Percentiles rank a stretch among this genome's conserved stretches.
Evolutionary conservation across 2,888 invertebrate genomes (phyloP).

Genomic region (Merodon equestris): DNA sequence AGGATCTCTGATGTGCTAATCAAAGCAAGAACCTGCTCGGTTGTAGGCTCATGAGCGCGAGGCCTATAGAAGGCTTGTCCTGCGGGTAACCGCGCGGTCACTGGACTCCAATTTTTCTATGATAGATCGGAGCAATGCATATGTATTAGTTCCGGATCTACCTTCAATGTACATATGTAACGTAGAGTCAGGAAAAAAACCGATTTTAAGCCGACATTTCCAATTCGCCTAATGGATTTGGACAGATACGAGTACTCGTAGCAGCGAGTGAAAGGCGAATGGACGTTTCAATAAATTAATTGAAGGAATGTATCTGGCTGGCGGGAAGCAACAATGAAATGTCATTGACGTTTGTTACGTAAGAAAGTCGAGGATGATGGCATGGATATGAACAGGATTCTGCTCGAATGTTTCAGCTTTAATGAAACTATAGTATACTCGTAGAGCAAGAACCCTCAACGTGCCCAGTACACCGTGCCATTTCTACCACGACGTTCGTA

Average conservation of each 20-base stretch:
- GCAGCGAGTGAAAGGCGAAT: slow-evolving; percentile 8
- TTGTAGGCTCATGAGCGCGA: background rate
- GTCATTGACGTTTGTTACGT: slow-evolving; percentile 13
- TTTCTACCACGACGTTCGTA: too few species aligned
- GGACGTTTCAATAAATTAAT: slow-evolving; percentile 11
- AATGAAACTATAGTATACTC: slow-evolving; percentile 7
- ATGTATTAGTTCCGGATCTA: too few species aligned
- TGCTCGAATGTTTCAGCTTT: slow-evolving; percentile 35
- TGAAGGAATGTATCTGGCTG: background rate
- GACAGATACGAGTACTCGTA: background rate
- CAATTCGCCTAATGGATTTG: slow-evolving; percentile 26
- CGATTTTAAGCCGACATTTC: slow-evolving; percentile 12
- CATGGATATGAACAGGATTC: slow-evolving; percentile 19
- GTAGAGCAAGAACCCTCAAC: too few species aligned
- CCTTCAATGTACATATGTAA: too few species aligned
- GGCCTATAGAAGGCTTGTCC: background rate
- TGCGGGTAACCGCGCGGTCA: too few species aligned
- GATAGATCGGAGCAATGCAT: too few species aligned
- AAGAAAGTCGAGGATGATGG: background rate
- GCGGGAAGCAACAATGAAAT: background rate
- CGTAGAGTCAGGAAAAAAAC: background rate
- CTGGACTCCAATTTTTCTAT: too few species aligned
- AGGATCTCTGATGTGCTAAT: slow-evolving; percentile 43
- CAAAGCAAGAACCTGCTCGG: slow-evolving; percentile 16
- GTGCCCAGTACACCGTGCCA: too few species aligned